Evolutionary conservation across 2,113 vertebrate genomes (phyloP).

Genomic region (Malurus melanocephalus): DNA sequence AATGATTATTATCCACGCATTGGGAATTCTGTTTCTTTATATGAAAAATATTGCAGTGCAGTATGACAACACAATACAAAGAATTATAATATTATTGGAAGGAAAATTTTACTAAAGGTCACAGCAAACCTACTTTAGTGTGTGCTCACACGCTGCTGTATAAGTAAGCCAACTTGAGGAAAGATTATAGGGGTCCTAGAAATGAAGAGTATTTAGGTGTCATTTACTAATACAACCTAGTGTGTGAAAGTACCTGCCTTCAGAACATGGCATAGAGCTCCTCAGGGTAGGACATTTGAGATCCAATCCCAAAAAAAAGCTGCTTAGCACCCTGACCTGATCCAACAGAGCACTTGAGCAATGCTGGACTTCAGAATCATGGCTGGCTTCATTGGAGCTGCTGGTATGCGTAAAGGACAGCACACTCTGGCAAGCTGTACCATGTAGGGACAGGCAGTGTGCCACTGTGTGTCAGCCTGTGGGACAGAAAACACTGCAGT

Average conservation of each 20-base stretch:
- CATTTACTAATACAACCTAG: not conserved
- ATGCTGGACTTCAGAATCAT: not conserved
- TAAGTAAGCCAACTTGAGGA: not conserved
- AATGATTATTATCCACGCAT: not conserved
- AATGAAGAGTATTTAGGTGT: not conserved
- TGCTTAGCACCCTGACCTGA: not conserved
- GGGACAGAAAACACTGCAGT: not conserved
- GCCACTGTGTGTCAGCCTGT: not conserved
- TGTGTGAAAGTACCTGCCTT: not conserved
- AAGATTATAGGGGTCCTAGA: not conserved
- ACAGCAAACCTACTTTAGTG: not conserved
- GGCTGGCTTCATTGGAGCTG: not conserved
- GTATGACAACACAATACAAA: not conserved
- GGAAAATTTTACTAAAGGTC: not conserved
- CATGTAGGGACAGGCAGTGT: too few relatives aligned
- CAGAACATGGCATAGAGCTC: not conserved
- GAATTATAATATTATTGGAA: not conserved
- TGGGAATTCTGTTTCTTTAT: not conserved
- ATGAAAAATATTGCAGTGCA: not conserved
- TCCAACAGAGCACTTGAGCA: not conserved
- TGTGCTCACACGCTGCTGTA: not conserved
- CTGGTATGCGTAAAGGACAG: not conserved
- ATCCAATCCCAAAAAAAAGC: not conserved
- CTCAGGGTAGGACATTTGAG: not conserved
- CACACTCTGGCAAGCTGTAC: not conserved